Evolutionary conservation across 2,888 invertebrate genomes (phyloP).

Genomic region (Gasteruption jaculator): DNA sequence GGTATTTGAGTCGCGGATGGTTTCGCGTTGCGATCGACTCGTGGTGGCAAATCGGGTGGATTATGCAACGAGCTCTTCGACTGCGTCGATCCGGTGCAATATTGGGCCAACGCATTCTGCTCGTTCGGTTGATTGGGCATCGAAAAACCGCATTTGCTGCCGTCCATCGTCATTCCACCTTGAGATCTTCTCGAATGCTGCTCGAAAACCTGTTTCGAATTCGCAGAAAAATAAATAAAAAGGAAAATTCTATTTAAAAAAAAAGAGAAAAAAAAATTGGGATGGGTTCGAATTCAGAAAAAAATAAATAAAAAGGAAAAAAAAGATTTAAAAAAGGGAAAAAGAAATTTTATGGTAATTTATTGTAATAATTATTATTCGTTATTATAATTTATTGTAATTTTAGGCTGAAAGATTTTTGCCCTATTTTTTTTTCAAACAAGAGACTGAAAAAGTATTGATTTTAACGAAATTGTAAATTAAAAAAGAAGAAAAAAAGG

Average conservation of each 20-base stretch:
- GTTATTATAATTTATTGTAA: too few species aligned
- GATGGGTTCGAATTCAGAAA: neutral
- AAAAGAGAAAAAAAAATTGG: neutral
- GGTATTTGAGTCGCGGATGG: conserved; percentile 57
- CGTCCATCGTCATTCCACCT: conserved; percentile 54
- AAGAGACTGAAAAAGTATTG: too few species aligned
- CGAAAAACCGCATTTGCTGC: conserved; percentile 65
- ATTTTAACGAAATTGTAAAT: too few species aligned
- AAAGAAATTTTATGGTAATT: conserved; percentile 1
- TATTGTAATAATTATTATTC: neutral
- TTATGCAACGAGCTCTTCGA: conserved; percentile 44
- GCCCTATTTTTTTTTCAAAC: too few species aligned
- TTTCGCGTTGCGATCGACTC: conserved; percentile 74
- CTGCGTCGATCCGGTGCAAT: conserved; percentile 41
- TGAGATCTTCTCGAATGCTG: conserved; percentile 45
- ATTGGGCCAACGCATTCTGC: conserved; percentile 45
- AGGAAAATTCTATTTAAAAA: neutral
- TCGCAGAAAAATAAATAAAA: conserved; percentile 4
- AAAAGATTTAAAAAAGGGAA: neutral
- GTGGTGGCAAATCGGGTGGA: conserved; percentile 80
- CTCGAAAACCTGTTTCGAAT: conserved; percentile 32
- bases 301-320: conserved; percentile 3
- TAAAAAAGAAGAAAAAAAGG: too few species aligned
- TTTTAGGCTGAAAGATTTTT: too few species aligned
- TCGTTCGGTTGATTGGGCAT: conserved; percentile 48